Evolutionary conservation across 2,888 invertebrate species (phyloP).

Genomic region (Epinotia nisella): DNA sequence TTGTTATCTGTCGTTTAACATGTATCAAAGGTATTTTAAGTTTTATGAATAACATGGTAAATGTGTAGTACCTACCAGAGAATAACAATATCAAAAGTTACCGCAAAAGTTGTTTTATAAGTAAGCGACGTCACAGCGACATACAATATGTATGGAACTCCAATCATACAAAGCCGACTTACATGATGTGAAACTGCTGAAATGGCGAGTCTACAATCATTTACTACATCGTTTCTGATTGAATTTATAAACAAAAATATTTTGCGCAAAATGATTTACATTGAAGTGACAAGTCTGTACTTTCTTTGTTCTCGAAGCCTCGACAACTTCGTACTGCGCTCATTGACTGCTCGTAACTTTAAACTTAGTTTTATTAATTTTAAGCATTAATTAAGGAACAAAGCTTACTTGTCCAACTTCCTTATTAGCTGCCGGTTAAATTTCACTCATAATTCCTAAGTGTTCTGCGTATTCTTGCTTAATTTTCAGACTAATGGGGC

Average conservation of each 20-base stretch:
- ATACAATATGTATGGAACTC: neutral
- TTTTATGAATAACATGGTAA: too few relatives aligned
- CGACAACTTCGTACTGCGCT: slow-evolving; percentile 19
- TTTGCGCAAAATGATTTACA: neutral
- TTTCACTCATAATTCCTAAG: slow-evolving; percentile 34
- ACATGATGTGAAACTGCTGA: neutral
- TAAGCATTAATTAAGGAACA: slow-evolving; percentile 41
- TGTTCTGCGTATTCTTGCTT: slow-evolving; percentile 31
- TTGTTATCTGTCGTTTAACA: too few relatives aligned
- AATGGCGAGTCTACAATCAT: neutral
- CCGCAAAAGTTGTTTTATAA: neutral
- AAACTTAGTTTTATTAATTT: slow-evolving; percentile 43
- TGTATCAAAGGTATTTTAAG: too few relatives aligned
- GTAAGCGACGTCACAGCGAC: neutral
- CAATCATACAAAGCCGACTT: neutral
- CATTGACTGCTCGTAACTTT: slow-evolving; percentile 42
- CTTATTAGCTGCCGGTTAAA: slow-evolving; percentile 41
- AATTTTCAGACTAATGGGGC: slow-evolving; percentile 16
- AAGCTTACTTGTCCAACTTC: slow-evolving; percentile 40
- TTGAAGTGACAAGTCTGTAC: neutral
- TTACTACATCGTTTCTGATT: neutral
- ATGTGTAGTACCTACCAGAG: too few relatives aligned
- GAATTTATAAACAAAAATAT: neutral
- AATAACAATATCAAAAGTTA: neutral
- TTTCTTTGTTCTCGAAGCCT: neutral